Evolutionary conservation across 2,113 vertebrate genomes (phyloP).

Genomic region (Elephantulus edwardii): DNA sequence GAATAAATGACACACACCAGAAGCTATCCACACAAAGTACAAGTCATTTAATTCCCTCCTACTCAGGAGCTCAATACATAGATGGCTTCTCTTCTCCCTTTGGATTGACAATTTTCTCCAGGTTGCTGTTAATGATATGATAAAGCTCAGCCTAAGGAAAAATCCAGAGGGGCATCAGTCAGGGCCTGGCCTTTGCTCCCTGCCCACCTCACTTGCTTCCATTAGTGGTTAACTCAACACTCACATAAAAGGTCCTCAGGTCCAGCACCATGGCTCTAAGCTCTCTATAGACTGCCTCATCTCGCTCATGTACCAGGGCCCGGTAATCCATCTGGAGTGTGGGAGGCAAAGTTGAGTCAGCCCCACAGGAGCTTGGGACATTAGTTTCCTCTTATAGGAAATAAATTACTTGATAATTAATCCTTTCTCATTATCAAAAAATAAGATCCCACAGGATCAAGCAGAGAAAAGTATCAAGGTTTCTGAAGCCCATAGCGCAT

Average conservation of each 20-base stretch:
- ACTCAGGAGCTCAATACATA: slow-evolving; percentile 87
- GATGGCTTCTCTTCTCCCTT: slow-evolving; percentile 94
- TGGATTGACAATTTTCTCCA: slow-evolving; percentile 92
- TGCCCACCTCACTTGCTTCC: neutral
- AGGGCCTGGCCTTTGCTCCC: neutral
- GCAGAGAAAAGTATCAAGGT: neutral
- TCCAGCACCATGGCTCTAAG: slow-evolving; percentile 88
- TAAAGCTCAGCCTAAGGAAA: slow-evolving; percentile 88
- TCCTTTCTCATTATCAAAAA: slow-evolving; percentile 31
- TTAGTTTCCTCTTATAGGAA: slow-evolving; percentile 34
- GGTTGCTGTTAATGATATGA: slow-evolving; percentile 91
- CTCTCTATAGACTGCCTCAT: slow-evolving; percentile 86
- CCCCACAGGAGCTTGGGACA: neutral
- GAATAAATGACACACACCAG: slow-evolving; percentile 43
- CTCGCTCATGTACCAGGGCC: slow-evolving; percentile 89
- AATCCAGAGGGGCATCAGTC: neutral
- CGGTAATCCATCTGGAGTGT: slow-evolving; percentile 93
- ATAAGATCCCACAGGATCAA: slow-evolving; percentile 13
- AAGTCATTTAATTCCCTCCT: slow-evolving; percentile 68
- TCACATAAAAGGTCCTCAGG: slow-evolving; percentile 91
- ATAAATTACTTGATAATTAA: slow-evolving; percentile 52
- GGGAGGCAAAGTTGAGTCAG: slow-evolving; percentile 49
- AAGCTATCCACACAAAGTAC: slow-evolving; percentile 34
- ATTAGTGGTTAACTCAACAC: slow-evolving; percentile 59
- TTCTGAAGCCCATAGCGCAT: slow-evolving; percentile 8